Conservation (phyloP, 2,113 vertebrate species). For the Ochotona curzoniae region DNA sequence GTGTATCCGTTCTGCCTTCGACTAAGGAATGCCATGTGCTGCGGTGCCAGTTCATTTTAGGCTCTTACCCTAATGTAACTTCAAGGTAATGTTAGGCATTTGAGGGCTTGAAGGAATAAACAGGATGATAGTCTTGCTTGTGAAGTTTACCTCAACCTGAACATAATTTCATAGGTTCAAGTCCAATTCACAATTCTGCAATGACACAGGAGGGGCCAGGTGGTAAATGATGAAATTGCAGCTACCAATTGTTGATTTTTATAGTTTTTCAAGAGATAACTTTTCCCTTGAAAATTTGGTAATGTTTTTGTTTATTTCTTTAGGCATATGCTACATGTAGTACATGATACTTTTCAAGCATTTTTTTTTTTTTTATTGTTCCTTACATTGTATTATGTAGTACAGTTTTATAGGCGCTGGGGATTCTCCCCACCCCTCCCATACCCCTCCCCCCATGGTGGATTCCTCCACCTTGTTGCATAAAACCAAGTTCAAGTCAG, state of each 20-base stretch:
- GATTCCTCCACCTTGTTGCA: no score
- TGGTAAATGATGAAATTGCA: neutral
- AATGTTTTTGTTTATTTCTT: neutral
- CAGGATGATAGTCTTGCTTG: neutral
- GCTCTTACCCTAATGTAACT: neutral
- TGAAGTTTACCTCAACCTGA: constrained; percentile 34
- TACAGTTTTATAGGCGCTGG: no score
- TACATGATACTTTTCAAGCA: no score
- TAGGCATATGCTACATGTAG: no score
- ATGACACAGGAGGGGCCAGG: constrained; percentile 17
- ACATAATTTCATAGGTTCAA: constrained; percentile 32
- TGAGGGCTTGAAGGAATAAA: constrained; percentile 33
- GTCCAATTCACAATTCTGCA: neutral
- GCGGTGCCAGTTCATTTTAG: constrained; percentile 35
- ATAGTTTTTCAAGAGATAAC: no score
- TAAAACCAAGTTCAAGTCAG: no score
- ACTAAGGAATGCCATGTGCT: neutral
- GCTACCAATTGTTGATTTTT: neutral
- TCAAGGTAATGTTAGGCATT: neutral
- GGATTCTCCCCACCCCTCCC: no score
- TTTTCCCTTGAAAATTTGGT: no score
- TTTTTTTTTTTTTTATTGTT: no score
- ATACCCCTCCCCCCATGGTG: no score
- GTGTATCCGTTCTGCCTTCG: neutral
- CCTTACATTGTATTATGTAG: no score